Percentiles rank a stretch among this genome's conserved stretches.
phyloP scores from a whole-genome alignment of 2,113 vertebrate genomes.

The Mesembrinibis cayennensis region DNA sequence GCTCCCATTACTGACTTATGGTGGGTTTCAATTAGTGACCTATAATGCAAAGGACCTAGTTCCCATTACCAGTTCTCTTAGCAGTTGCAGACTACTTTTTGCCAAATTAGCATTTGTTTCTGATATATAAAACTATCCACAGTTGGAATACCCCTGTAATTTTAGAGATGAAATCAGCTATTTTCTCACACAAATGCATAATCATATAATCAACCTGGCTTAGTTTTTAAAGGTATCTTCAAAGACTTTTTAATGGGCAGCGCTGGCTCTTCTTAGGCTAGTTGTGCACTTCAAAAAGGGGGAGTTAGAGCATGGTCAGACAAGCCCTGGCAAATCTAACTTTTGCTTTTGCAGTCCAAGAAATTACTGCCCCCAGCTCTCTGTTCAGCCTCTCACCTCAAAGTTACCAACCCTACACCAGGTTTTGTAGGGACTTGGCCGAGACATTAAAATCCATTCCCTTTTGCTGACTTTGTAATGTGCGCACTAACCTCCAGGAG shows the following conservation, averaged over 20 bases:
- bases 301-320: background rate
- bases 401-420: background rate
- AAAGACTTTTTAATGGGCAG: conserved; percentile 5
- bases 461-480: background rate
- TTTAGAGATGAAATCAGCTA: background rate
- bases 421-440: background rate
- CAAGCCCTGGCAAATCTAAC: background rate
- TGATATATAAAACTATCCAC: background rate
- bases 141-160: background rate
- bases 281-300: background rate
- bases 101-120: background rate
- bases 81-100: background rate
- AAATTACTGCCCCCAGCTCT: conserved; percentile 1
- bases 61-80: background rate
- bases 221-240: conserved; percentile 13
- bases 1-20: background rate
- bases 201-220: background rate
- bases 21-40: background rate
- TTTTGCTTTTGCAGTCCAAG: background rate
- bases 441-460: background rate
- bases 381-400: background rate
- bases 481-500: background rate
- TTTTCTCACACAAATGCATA: background rate
- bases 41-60: background rate
- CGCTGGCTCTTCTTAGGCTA: background rate